phyloP scores from a whole-genome alignment of 2,113 vertebrate genomes.

The Caracal caracal region DNA sequence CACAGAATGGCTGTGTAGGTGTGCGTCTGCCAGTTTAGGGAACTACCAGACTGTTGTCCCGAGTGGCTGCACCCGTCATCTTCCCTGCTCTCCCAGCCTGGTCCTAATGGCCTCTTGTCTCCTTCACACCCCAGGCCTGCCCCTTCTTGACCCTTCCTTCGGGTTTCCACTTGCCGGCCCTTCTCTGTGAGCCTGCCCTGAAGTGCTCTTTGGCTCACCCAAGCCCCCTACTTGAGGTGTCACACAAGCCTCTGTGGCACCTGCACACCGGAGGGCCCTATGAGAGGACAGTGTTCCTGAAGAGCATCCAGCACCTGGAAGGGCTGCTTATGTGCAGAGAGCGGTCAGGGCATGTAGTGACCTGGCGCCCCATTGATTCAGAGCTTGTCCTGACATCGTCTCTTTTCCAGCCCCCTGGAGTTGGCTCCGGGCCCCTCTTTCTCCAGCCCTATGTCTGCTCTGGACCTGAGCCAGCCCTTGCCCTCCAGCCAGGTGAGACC shows the following conservation, averaged over 20 bases:
- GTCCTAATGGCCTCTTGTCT: not conserved
- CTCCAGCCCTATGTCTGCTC: not conserved
- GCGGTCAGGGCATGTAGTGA: rapidly evolving
- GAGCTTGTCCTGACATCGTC: not conserved
- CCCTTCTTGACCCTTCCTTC: not conserved
- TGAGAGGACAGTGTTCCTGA: not conserved
- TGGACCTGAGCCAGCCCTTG: conserved; percentile 3
- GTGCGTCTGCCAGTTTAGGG: not conserved
- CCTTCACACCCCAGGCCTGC: no score
- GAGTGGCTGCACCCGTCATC: not conserved
- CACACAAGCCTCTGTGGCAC: no score
- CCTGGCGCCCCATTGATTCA: not conserved
- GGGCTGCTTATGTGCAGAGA: not conserved
- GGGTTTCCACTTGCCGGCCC: rapidly evolving
- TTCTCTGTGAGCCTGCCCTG: not conserved
- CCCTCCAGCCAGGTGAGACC: conserved; percentile 42
- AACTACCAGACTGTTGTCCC: not conserved
- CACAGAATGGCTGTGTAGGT: not conserved
- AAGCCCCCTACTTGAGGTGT: no score
- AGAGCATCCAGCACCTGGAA: rapidly evolving
- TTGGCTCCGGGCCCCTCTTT: not conserved
- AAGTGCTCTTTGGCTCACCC: not conserved
- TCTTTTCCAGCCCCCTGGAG: conserved; percentile 17
- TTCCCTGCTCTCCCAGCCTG: not conserved
- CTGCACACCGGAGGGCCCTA: not conserved